phyloP scores from a whole-genome alignment of 1,140 invertebrate species.

The Leptinotarsa lineolata region DNA sequence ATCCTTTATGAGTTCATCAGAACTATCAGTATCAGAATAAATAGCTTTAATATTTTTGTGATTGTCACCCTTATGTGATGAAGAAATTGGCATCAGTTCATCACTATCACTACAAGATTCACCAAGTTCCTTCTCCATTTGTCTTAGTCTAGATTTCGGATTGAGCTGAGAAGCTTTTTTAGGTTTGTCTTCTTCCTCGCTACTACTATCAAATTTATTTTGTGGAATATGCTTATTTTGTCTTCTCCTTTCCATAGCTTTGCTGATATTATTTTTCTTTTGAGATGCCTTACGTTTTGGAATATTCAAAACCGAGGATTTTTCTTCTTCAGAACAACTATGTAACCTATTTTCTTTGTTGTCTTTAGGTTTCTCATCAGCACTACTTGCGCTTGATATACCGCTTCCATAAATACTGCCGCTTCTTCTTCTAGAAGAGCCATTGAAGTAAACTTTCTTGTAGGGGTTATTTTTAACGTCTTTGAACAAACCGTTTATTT shows the following conservation, averaged over 20 bases:
- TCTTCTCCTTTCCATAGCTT: conserved; percentile 39
- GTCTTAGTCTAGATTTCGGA: conserved; percentile 60
- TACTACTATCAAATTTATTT: conserved; percentile 62
- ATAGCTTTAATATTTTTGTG: conserved; percentile 52
- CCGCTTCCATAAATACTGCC: conserved; percentile 68
- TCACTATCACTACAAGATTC: conserved; percentile 74
- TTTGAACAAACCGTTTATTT: conserved; percentile 66
- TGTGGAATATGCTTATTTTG: conserved; percentile 49
- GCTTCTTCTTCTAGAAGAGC: conserved; percentile 67
- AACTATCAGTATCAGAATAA: conserved; percentile 74
- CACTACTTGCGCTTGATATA: conserved; percentile 67
- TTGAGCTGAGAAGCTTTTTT: conserved; percentile 59
- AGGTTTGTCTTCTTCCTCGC: conserved; percentile 62
- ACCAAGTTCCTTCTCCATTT: conserved; percentile 73
- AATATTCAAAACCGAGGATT: conserved; percentile 37
- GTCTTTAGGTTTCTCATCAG: conserved; percentile 58
- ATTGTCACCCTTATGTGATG: conserved; percentile 56
- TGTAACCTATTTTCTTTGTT: conserved; percentile 54
- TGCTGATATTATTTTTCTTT: conserved; percentile 37
- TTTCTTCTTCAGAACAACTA: conserved; percentile 52
- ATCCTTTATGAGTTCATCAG: conserved; percentile 57
- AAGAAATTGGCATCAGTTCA: conserved; percentile 68
- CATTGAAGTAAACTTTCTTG: conserved; percentile 77
- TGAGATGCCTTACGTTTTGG: conserved; percentile 45
- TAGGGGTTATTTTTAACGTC: conserved; percentile 67